A percentile compares a stretch with the other conserved stretches of the same genome.
phyloP scores from a whole-genome alignment of 2,113 vertebrate species.

The Onychostruthus taczanowskii region DNA sequence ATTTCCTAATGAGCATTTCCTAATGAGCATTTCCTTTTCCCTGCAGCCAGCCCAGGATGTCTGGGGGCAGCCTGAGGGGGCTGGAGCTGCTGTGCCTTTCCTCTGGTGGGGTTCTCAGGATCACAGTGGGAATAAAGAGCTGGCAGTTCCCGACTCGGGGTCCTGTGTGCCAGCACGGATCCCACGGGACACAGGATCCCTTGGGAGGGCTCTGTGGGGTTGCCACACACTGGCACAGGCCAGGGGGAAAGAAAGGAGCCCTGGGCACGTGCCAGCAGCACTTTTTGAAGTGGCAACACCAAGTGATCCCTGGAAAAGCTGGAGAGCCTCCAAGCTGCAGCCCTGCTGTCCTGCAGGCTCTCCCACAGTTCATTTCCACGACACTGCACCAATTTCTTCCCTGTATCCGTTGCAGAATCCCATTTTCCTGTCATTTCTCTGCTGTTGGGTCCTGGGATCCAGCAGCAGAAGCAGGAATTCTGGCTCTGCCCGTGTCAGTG shows the following conservation, averaged over 20 bases:
- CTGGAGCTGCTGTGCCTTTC: neutral
- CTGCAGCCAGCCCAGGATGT: neutral
- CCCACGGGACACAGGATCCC: neutral
- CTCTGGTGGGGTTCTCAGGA: neutral
- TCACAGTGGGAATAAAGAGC: neutral
- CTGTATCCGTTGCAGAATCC: fast-evolving
- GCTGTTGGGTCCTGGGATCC: neutral
- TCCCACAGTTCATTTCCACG: fast-evolving
- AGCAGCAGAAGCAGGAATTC: neutral
- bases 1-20: neutral
- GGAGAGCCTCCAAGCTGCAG: neutral
- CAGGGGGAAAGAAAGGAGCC: fast-evolving
- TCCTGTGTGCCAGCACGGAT: neutral
- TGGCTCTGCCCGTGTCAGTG: neutral
- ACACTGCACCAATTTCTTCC: fast-evolving
- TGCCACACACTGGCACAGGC: fast-evolving
- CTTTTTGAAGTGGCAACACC: neutral
- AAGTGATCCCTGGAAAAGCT: neutral
- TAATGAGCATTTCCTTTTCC: neutral
- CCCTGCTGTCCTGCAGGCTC: neutral
- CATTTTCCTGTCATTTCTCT: fast-evolving
- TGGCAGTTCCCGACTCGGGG: neutral
- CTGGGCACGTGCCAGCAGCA: neutral
- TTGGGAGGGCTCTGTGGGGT: neutral
- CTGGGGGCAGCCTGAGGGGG: neutral